Evolutionary conservation across 2,888 invertebrate genomes (phyloP).

Genomic region (Neoitamus cyanurus): DNA sequence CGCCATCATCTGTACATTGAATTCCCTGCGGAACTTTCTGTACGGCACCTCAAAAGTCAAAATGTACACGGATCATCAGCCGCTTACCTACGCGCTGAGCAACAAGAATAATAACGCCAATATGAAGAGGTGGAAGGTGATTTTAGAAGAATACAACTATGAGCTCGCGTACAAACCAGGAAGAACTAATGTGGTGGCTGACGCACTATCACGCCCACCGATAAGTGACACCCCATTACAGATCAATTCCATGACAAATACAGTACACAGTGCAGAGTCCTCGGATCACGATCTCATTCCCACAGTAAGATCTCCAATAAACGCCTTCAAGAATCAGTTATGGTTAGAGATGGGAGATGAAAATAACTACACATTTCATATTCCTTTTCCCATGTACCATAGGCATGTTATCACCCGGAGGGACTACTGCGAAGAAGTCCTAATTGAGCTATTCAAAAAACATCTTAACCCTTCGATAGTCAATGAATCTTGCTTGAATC

Average conservation of each 20-base stretch:
- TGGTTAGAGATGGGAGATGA: not conserved
- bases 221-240: not conserved
- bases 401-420: not conserved
- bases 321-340: not conserved
- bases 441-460: slow-evolving; percentile 5
- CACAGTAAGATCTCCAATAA: slow-evolving; percentile 28
- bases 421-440: not conserved
- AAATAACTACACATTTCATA: not conserved
- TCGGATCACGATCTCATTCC: slow-evolving; percentile 45
- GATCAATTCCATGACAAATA: slow-evolving; percentile 39
- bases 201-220: slow-evolving; percentile 20
- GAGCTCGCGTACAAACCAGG: slow-evolving; percentile 60
- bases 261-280: slow-evolving; percentile 40
- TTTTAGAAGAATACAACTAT: slow-evolving; percentile 6
- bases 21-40: slow-evolving; percentile 59
- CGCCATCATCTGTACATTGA: too few relatives aligned
- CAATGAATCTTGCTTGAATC: slow-evolving; percentile 27
- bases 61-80: slow-evolving; percentile 43
- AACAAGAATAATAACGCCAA: slow-evolving; percentile 41
- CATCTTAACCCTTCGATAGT: slow-evolving; percentile 5
- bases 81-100: slow-evolving; percentile 25
- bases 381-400: not conserved
- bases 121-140: slow-evolving; percentile 39
- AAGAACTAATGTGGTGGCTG: slow-evolving; percentile 56
- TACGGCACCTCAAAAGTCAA: slow-evolving; percentile 55